Base-by-base conservation (phyloP, 30 jellyfish, hydroid and myxozoan genomes). In the Aurelia coerulea region DNA sequence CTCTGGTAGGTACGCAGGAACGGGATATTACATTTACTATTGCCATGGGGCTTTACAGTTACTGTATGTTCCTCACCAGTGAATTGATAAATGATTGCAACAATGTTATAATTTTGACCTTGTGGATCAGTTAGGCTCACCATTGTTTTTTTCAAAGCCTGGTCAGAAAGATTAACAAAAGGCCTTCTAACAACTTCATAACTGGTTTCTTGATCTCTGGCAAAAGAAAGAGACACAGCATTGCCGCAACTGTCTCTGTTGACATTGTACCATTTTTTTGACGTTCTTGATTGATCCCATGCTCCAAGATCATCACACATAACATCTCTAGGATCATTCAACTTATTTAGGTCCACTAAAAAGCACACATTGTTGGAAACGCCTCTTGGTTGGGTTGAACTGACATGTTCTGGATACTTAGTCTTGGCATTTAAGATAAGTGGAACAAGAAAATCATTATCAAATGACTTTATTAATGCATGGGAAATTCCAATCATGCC, bases 111-210 rank as follows among this genome's bases (percentile, higher is more conserved):
- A 39, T 23, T 39, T 15, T 72, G 69, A 17, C 35, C 35, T 41
- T 39, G 6, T n/a, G 77, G 77, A 13, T 37, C 68, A 13, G 68
- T 12, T 12, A 72, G 69, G 31, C 29, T 12, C 83, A 72, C 83
- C 65, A 72, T 37, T 16, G 83, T 50, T 39, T 50, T 72, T 10
- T 72, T 31, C 35, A 72, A 39, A 37, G 68, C 68, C 9, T 17
- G 6, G 33, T 37, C 72, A 17, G 73, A 19, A 17, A 12, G 29
- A 72, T 37, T 19, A 72, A 72, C 72, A 37, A 12, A 72, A 6
- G 83, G 68, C 65, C 83, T 41, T 72, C 83, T 16, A 9, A 50
- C 68, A 72, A 72, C 83, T 66, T 66, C 42, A 66, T 66, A 66
- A 60, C 70, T 60, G 13, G 13, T 12, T 60, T 60, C 70, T 60